Evolutionary conservation across 2,113 vertebrate species (phyloP).

Genomic region (Pollachius pollachius): DNA sequence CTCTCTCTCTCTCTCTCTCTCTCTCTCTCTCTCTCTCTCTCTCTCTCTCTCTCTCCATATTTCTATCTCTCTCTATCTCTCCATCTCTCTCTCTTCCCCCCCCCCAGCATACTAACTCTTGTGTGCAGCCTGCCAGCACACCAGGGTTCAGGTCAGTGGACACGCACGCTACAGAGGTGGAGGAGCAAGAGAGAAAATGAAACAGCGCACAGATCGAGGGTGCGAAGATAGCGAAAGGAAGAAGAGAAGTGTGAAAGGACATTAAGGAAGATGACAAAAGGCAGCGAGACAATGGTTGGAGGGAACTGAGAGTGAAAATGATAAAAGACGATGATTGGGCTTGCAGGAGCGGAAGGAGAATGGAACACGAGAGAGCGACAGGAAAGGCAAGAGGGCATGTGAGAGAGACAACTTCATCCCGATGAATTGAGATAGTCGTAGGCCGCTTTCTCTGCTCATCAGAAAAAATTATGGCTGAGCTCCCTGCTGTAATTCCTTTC

Average conservation of each 20-base stretch:
- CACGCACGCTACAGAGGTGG: neutral
- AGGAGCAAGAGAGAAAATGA: neutral
- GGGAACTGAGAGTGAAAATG: neutral
- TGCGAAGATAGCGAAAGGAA: neutral
- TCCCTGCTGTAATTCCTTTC: neutral
- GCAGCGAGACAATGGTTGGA: neutral
- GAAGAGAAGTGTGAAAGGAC: neutral
- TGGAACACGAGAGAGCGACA: conserved; percentile 12
- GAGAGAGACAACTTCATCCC: neutral
- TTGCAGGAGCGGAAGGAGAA: conserved; percentile 4
- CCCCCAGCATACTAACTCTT: conserved; percentile 4
- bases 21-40: neutral
- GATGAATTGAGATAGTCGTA: conserved; percentile 11
- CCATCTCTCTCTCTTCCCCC: neutral
- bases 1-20: neutral
- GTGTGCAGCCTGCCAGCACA: conserved; percentile 4
- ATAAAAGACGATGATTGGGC: neutral
- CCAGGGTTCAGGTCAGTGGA: neutral
- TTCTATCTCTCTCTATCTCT: neutral
- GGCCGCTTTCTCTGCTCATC: conserved; percentile 1
- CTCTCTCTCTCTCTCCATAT: neutral
- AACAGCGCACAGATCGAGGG: neutral
- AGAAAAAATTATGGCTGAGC: conserved; percentile 7
- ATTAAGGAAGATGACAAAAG: neutral
- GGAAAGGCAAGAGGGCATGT: conserved; percentile 32